phyloP scores from a whole-genome alignment of 30 jellyfish, hydroid and myxozoan species.

The Aurelia sp. region DNA sequence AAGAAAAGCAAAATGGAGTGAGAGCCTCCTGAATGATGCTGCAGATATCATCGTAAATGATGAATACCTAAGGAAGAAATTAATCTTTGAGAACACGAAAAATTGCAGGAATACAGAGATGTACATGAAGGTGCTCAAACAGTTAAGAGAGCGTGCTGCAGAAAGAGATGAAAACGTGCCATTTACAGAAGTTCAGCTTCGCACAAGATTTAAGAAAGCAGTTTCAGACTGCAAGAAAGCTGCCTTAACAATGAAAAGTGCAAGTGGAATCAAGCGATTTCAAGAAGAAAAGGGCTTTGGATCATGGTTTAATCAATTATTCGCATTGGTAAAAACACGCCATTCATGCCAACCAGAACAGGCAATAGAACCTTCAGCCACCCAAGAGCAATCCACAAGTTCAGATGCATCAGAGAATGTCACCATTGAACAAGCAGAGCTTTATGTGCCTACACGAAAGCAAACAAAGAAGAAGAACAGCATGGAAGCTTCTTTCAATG shows the following conservation, averaged over 20 bases:
- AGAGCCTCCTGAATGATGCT: conserved; percentile 12
- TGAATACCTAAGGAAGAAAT: conserved; percentile 21
- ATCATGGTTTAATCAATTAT: conserved; percentile 16
- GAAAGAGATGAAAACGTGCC: conserved; percentile 35
- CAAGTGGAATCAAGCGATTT: conserved; percentile 53
- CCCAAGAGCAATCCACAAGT: conserved; percentile 14
- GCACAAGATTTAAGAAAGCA: conserved; percentile 25
- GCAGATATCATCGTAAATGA: conserved; percentile 27
- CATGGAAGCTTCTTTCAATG: conserved; percentile 9
- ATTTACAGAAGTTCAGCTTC: conserved; percentile 18
- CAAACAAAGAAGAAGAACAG: conserved; percentile 12
- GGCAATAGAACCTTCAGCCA: conserved; percentile 55
- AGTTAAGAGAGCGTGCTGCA: conserved; percentile 11
- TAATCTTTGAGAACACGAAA: conserved; percentile 30
- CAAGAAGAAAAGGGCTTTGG: conserved; percentile 29
- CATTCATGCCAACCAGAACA: conserved; percentile 67
- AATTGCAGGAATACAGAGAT: conserved; percentile 29
- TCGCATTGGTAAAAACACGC: conserved; percentile 13
- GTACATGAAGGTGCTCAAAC: conserved; percentile 6
- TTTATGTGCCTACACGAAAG: conserved; percentile 22
- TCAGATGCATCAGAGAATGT: not conserved
- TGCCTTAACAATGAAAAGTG: conserved; percentile 42
- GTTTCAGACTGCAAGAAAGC: conserved; percentile 45
- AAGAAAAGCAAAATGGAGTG: conserved; percentile 37
- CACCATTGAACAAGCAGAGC: not conserved